phyloP scores from a whole-genome alignment of 2,797 vertebrate genomes.

The Pagetopsis macropterus region DNA sequence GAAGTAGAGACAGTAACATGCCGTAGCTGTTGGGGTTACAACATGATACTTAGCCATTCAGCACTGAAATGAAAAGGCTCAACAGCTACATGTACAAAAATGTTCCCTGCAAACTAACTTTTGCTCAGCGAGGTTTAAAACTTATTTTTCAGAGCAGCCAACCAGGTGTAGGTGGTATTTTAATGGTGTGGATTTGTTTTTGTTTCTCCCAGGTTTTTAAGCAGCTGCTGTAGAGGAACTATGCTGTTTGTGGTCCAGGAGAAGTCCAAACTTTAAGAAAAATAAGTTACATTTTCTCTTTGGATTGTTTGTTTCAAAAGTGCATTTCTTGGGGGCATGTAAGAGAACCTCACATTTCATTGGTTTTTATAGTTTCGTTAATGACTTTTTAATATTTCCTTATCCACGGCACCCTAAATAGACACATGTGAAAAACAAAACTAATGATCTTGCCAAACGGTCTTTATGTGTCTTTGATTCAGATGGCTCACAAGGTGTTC shows the following conservation, averaged over 20 bases:
- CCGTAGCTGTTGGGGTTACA: constrained; percentile 9
- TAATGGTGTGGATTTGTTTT: constrained; percentile 3
- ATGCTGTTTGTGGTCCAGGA: background rate
- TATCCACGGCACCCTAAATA: background rate
- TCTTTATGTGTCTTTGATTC: background rate
- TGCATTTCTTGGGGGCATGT: background rate
- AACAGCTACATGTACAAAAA: background rate
- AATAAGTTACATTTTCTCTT: background rate
- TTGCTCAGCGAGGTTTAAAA: background rate
- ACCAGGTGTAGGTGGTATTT: background rate
- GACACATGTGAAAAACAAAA: background rate
- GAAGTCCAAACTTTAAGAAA: background rate
- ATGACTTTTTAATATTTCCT: too few species aligned
- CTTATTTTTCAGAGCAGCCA: background rate
- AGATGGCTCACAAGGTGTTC: background rate
- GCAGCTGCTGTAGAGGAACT: background rate
- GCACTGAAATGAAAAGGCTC: background rate
- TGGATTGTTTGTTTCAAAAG: background rate
- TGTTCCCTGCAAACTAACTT: background rate
- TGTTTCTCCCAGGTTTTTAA: background rate
- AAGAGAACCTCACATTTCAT: too few species aligned
- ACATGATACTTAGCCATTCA: constrained; percentile 8
- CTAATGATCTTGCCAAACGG: background rate
- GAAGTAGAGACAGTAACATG: constrained; percentile 16
- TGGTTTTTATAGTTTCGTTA: too few species aligned